Base-by-base conservation (phyloP, 1,140 invertebrate species). In the Teleogryllus occipitalis region DNA sequence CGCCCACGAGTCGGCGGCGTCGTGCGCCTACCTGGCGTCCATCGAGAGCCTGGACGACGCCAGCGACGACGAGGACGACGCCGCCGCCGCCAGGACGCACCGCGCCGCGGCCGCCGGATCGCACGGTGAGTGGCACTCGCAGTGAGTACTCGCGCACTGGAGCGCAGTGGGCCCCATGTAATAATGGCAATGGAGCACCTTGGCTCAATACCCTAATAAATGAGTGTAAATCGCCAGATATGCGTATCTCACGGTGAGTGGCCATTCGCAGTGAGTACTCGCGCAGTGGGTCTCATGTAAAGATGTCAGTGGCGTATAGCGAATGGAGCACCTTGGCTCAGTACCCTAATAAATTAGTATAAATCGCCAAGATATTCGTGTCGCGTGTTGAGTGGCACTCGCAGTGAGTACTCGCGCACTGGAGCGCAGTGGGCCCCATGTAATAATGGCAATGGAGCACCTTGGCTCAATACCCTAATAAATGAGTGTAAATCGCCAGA, bases 21-120 rank as follows among this genome's bases (percentile, higher is more conserved):
- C 86, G 76, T 87, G 87, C 82, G 90, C 93, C n/a, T 94, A 94
- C 87, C 86, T 94, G 84, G 93, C 93, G 73, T 94, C 93, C 21
- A 92, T 94, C 79, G 93, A 95, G 84, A 94, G 92, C 79, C 86
- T 94, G 82, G 93, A 84, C 12, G 81, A 93, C 79, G 92, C 93
- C 81, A 88, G 86, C 80, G 89, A 88, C 80, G 83, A 83, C 14
- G 82, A 83, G 27, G 76, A 47, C 39, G 76, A 2, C 15, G 76
- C 15, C n/a, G 78, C 75, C 65, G 78, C 27, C 54, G 7, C 82
- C 83, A 82, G 47, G 79, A n/a, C 46, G 76, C 76, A 48, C 12
- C 75, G 47, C 39, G 77, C 85, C 76, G 22, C 75, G 49, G 65
- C 74, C 46, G 15, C 49, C 47, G 18, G 27, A 22, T 47, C 74